Evolutionary conservation across 2,797 vertebrate species (phyloP), one percentile per base, ranked within the genome.

Genomic region (Ptychobarbus kaznakovi): DNA sequence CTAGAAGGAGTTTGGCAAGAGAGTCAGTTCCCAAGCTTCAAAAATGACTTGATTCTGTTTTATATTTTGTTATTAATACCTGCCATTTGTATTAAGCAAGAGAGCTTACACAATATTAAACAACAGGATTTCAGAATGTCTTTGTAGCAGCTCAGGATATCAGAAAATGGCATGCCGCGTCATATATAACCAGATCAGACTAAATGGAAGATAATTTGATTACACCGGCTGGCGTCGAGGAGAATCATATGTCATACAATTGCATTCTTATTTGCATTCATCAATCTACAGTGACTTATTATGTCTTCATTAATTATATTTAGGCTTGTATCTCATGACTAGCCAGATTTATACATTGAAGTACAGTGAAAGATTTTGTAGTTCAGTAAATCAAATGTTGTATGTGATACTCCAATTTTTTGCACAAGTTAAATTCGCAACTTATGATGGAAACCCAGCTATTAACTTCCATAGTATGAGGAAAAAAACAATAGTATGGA

Each of bases 151-250:
- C 18, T 40, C 3, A 56, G 20, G 13, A 69, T 12, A 61, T 51
- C 65, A 40, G 13, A 65, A 83, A 75, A 75, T 75, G 46, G n/a
- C 49, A 78, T 58, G 38, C 13, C 1, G 1, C 2, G 0, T 44
- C 58, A 75, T 20, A 76, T 32, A 35, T 61, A 69, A 68, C 81
- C 22, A 40, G 38, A 82, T 83, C 35, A 84, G 38, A 63, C 38
- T 44, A 61, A 53, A 15, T 20, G 22, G 63, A 12, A 73, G 4
- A 42, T 7, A 81, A 56, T 84, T 84, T 8, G 66, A 76, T 70
- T 79, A 35, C 46, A 78, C 38, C 58, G 63, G 16, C 74, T 73
- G 53, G 69, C 25, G 58, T 42, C 22, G 10, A 25, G n/a, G 15
- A 72, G 80, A 58, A 58, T 44, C 38, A 72, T 51, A 35, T 58